These are phyloP conservation scores for Andrena dorsata DNA, from an alignment of 2,888 invertebrate genomes.

Conservation along the genomic window DNA sequence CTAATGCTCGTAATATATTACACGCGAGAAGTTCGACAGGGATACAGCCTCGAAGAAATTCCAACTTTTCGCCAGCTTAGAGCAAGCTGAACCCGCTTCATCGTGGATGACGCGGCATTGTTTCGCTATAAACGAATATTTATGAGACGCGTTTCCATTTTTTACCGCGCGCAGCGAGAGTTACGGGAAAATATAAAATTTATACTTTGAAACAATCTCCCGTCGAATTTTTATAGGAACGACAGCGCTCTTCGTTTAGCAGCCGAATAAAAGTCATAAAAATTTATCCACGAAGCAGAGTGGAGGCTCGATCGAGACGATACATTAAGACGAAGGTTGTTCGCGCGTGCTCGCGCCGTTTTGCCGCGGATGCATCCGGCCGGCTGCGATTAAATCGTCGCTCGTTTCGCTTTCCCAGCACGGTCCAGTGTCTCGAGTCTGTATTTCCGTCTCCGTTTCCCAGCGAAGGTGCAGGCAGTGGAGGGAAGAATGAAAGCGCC, in stretches of 20 bases:
- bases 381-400: conserved; percentile 1
- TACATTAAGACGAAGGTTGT: background rate
- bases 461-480: background rate
- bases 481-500: background rate
- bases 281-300: background rate
- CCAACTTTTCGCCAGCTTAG: conserved; percentile 2
- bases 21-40: background rate
- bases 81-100: background rate
- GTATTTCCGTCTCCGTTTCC: conserved; percentile 40
- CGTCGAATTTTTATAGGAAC: conserved; percentile 6
- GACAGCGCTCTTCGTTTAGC: conserved; percentile 1
- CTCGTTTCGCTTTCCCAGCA: conserved; percentile 17
- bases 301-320: background rate
- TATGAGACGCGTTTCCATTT: conserved; percentile 4
- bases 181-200: conserved; percentile 23
- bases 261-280: background rate
- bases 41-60: conserved; percentile 14
- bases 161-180: background rate
- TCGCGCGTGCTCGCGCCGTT: background rate
- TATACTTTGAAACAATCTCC: background rate
- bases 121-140: conserved; percentile 43
- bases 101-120: conserved; percentile 27
- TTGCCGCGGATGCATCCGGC: background rate
- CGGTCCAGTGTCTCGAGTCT: conserved; percentile 37
- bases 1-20: conserved; percentile 14